Percentiles rank a stretch among this genome's conserved stretches.
Conservation (phyloP, 2,888 invertebrate species). For the Stegana nigrithorax region DNA sequence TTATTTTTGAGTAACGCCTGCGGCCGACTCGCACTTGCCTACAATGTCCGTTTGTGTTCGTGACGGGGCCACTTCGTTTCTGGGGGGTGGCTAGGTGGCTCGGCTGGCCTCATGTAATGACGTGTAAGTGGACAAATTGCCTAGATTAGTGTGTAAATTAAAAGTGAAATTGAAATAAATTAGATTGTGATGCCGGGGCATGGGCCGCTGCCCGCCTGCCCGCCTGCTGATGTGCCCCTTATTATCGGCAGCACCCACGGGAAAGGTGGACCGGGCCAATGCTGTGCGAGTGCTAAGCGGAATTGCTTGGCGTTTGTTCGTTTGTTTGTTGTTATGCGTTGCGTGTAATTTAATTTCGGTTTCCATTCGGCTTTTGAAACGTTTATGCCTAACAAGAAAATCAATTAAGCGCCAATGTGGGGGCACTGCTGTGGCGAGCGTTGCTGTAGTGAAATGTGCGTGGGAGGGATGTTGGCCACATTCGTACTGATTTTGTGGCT, state of each 20-base stretch:
- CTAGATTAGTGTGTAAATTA: constrained; percentile 61
- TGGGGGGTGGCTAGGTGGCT: neutral
- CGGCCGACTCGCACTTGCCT: too few species aligned
- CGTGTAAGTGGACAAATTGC: constrained; percentile 60
- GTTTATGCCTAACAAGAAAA: constrained; percentile 13
- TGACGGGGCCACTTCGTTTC: too few species aligned
- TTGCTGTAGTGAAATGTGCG: too few species aligned
- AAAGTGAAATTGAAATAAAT: constrained; percentile 61
- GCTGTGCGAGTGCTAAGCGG: neutral
- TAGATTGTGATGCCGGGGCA: constrained; percentile 34
- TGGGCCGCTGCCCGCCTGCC: neutral
- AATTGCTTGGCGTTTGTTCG: neutral
- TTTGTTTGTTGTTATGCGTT: constrained; percentile 1
- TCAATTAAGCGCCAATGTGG: constrained; percentile 16
- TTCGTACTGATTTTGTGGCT: too few species aligned
- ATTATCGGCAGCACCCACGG: neutral
- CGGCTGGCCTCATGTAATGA: constrained; percentile 43
- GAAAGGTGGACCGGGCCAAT: too few species aligned
- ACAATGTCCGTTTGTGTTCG: too few species aligned
- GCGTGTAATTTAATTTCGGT: constrained; percentile 9
- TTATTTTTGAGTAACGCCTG: neutral
- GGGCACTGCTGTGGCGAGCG: neutral
- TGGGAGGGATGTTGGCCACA: too few species aligned
- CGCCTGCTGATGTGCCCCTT: neutral
- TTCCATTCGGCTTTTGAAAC: neutral